Percentiles rank a stretch among this genome's conserved stretches.
Evolutionary conservation across 2,888 invertebrate species (phyloP).

Genomic region (Leucoma salicis): DNA sequence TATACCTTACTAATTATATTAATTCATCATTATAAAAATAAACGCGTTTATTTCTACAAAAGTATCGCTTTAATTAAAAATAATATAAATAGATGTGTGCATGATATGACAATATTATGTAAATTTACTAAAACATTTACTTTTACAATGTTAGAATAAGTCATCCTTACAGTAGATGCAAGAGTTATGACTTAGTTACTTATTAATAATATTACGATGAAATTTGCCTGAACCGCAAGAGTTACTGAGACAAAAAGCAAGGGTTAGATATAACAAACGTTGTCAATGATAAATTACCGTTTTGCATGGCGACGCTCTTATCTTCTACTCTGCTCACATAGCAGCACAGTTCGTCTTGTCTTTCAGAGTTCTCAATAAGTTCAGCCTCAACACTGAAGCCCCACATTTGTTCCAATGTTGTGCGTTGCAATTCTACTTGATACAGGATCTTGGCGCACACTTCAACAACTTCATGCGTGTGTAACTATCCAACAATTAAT

Average conservation of each 20-base stretch:
- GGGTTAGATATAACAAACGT: too few relatives aligned
- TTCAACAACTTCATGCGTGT: slow-evolving; percentile 97
- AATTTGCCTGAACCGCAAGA: not conserved
- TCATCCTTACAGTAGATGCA: too few relatives aligned
- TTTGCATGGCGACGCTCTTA: slow-evolving; percentile 97
- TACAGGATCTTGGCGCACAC: slow-evolving; percentile 98
- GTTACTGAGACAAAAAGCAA: too few relatives aligned
- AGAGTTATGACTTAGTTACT: too few relatives aligned
- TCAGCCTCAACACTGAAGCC: slow-evolving; percentile 99
- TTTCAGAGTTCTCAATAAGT: slow-evolving; percentile 96
- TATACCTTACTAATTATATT: too few relatives aligned
- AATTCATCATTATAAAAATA: too few relatives aligned
- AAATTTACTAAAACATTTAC: too few relatives aligned
- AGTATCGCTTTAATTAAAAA: too few relatives aligned
- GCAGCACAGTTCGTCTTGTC: slow-evolving; percentile 98
- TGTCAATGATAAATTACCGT: slow-evolving; percentile 84
- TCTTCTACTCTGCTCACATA: slow-evolving; percentile 98
- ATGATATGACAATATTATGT: not conserved
- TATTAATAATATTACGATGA: not conserved
- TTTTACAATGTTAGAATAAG: too few relatives aligned
- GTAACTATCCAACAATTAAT: slow-evolving; percentile 82
- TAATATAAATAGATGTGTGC: not conserved
- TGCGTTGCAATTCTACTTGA: slow-evolving; percentile 96
- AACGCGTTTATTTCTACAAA: too few relatives aligned
- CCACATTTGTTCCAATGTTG: slow-evolving; percentile 97